phyloP scores from a whole-genome alignment of 2,888 invertebrate genomes.

The Acanthosoma haemorrhoidale region DNA sequence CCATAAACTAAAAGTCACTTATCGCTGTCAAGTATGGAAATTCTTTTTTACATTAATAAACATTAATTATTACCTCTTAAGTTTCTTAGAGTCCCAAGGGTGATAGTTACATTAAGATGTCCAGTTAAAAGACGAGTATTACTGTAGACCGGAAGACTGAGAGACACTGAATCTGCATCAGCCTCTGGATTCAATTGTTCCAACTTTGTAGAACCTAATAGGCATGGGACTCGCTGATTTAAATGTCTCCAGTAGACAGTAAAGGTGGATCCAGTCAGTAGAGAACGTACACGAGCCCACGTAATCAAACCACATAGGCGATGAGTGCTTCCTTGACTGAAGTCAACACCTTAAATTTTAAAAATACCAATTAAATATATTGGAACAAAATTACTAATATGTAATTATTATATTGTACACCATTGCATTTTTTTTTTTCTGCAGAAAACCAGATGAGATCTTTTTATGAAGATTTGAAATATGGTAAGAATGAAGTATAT shows the following conservation, averaged over 20 bases:
- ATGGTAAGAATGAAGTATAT: too few relatives aligned
- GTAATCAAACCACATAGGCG: conserved; percentile 4
- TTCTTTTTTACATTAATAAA: not conserved
- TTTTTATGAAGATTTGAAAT: too few relatives aligned
- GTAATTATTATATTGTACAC: too few relatives aligned
- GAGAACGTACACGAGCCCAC: conserved; percentile 10
- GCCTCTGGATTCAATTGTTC: not conserved
- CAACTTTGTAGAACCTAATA: conserved; percentile 24
- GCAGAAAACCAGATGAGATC: too few relatives aligned
- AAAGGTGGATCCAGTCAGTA: conserved; percentile 20
- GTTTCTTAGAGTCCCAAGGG: not conserved
- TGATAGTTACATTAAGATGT: not conserved
- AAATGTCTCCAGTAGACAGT: conserved; percentile 34
- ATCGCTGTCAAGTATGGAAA: too few relatives aligned
- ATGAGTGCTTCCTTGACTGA: conserved; percentile 33
- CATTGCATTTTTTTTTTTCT: too few relatives aligned
- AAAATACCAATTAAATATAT: too few relatives aligned
- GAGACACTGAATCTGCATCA: not conserved
- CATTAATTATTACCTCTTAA: not conserved
- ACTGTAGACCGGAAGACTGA: conserved; percentile 13
- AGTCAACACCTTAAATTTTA: conserved; percentile 32
- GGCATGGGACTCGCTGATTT: conserved; percentile 34
- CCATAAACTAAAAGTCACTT: too few relatives aligned
- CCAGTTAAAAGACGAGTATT: conserved; percentile 22
- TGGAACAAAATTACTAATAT: too few relatives aligned